Conservation (phyloP, 2,797 vertebrate genomes). For the Pteronotus mesoamericanus region DNA sequence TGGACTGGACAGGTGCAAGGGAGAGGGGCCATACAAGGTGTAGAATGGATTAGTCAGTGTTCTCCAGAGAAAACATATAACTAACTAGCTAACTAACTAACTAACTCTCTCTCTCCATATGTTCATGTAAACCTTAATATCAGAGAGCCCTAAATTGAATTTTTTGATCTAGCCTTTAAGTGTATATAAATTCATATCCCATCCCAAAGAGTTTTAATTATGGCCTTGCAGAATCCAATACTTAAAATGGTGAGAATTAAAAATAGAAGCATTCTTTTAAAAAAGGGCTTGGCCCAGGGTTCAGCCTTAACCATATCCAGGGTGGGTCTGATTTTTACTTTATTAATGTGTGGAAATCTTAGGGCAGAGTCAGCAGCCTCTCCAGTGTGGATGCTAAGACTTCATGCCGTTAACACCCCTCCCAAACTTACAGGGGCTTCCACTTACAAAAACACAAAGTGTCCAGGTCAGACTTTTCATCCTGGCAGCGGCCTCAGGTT, state of each 20-base stretch:
- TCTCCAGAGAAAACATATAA: not conserved
- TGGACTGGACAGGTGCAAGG: not conserved
- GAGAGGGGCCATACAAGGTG: not conserved
- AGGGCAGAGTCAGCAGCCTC: not conserved
- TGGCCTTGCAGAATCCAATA: not conserved
- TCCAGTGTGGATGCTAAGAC: not conserved
- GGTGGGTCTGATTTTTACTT: not conserved
- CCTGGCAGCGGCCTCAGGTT: not conserved
- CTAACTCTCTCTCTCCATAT: not conserved
- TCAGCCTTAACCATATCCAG: not conserved
- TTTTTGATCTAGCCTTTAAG: not conserved
- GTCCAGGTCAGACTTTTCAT: not conserved
- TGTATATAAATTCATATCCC: not conserved
- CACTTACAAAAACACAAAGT: not conserved
- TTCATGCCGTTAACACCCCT: not conserved
- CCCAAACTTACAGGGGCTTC: not conserved
- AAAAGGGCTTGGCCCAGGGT: not conserved
- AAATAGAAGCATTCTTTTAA: not conserved
- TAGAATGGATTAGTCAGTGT: not conserved
- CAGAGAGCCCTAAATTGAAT: constrained; percentile 16
- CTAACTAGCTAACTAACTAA: not conserved
- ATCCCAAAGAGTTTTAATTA: not conserved
- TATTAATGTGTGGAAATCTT: not conserved
- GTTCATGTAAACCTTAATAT: not conserved
- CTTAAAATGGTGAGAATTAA: not conserved